A percentile compares a stretch with the other conserved stretches of the same genome.
phyloP scores from a whole-genome alignment of 2,888 invertebrate genomes.

The Stenolophus ochropezus region DNA sequence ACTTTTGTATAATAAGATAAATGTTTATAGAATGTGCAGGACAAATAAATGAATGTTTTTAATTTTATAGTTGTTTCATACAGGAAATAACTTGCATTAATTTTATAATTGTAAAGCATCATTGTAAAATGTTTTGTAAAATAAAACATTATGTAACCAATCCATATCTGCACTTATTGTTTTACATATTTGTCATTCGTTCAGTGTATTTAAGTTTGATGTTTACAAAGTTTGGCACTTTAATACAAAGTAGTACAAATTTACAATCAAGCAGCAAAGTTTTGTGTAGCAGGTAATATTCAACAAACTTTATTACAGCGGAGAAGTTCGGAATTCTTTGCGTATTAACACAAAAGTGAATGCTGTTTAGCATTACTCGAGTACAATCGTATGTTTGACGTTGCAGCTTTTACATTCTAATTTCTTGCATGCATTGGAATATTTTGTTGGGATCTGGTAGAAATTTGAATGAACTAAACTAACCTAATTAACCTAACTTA shows the following conservation, averaged over 20 bases:
- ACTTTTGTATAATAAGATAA: neutral
- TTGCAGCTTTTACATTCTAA: too few relatives aligned
- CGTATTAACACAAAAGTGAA: neutral
- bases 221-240: neutral
- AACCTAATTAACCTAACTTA: too few relatives aligned
- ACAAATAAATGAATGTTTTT: conserved; percentile 41
- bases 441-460: too few relatives aligned
- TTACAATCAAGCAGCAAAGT: neutral
- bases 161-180: neutral
- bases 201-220: neutral
- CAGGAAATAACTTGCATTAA: neutral
- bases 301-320: neutral
- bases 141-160: conserved; percentile 12
- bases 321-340: neutral
- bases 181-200: neutral
- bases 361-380: too few relatives aligned
- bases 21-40: conserved; percentile 44
- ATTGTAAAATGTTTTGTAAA: conserved; percentile 21
- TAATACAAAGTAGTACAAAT: neutral
- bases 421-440: too few relatives aligned
- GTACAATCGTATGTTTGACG: too few relatives aligned
- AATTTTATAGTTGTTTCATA: conserved; percentile 15
- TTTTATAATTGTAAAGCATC: conserved; percentile 1
- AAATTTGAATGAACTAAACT: too few relatives aligned
- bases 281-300: neutral